These are phyloP conservation scores for Macrocentrus cingulum DNA, from an alignment of 1,140 invertebrate species.

Conservation along the genomic window DNA sequence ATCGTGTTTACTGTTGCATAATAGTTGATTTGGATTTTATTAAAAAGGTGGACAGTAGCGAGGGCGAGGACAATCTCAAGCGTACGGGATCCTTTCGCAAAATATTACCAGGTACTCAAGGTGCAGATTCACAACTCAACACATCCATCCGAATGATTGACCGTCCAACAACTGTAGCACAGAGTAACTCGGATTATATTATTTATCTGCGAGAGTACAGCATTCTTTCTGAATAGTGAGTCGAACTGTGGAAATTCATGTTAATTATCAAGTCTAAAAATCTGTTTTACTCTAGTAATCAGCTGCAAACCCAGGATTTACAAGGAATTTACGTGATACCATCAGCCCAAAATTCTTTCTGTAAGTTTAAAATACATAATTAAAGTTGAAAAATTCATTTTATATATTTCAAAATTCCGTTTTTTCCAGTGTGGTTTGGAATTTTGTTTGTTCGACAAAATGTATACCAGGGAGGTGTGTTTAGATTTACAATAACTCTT, in stretches of 20 bases:
- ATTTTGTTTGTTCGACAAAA: slow-evolving; percentile 88
- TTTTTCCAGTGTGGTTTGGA: slow-evolving; percentile 84
- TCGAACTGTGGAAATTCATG: not conserved
- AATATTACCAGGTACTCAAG: slow-evolving; percentile 57
- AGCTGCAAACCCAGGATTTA: slow-evolving; percentile 81
- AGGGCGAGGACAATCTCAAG: slow-evolving; percentile 47
- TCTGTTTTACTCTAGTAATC: slow-evolving; percentile 68
- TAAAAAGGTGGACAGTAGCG: slow-evolving; percentile 29
- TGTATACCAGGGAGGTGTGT: slow-evolving; percentile 83
- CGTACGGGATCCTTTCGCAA: slow-evolving; percentile 58
- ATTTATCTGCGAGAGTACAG: slow-evolving; percentile 73
- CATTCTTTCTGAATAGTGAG: slow-evolving; percentile 79
- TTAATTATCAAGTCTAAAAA: not conserved
- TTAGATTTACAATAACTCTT: slow-evolving; percentile 83
- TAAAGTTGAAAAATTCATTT: not conserved
- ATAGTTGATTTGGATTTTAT: slow-evolving; percentile 23
- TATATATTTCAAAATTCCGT: slow-evolving; percentile 20
- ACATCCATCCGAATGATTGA: slow-evolving; percentile 63
- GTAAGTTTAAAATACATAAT: slow-evolving; percentile 59
- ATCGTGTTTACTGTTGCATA: not conserved
- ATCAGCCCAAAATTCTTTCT: slow-evolving; percentile 75
- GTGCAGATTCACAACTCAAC: slow-evolving; percentile 60
- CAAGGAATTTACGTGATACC: slow-evolving; percentile 91
- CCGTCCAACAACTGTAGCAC: slow-evolving; percentile 54
- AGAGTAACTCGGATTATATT: slow-evolving; percentile 56